phyloP scores from a whole-genome alignment of 2,113 vertebrate genomes.

The Sylvilagus bachmani region DNA sequence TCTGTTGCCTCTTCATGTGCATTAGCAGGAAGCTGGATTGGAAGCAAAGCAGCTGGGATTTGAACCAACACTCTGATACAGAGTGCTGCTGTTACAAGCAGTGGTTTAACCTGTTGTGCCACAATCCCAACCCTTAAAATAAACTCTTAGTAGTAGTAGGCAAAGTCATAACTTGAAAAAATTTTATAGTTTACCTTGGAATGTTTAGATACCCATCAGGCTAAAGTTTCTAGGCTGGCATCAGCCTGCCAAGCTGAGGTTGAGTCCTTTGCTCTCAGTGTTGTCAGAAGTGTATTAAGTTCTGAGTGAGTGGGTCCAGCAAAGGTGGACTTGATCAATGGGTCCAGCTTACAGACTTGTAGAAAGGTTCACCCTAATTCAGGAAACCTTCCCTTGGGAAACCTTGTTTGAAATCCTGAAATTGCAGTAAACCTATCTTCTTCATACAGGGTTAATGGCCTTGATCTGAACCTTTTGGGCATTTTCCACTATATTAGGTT shows the following conservation, averaged over 20 bases:
- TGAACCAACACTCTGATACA: no score
- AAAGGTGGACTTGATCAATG: background rate
- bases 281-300: background rate
- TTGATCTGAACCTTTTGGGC: background rate
- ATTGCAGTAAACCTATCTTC: background rate
- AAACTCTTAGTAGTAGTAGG: background rate
- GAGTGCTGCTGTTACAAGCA: no score
- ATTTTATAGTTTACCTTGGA: background rate
- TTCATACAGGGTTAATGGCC: background rate
- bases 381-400: background rate
- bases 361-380: background rate
- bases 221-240: no score
- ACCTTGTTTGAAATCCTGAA: background rate
- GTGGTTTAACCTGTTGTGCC: no score
- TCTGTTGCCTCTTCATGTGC: no score
- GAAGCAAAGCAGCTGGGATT: no score
- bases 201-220: background rate
- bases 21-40: no score
- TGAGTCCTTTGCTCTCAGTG: background rate
- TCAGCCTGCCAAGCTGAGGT: background rate
- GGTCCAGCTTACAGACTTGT: background rate
- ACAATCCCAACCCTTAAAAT: no score
- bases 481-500: background rate
- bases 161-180: conserved; percentile 5
- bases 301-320: background rate